Evolutionary conservation across 2,888 invertebrate genomes (phyloP), one percentile per base, ranked within the genome.

Genomic region (Erebia epiphron): DNA sequence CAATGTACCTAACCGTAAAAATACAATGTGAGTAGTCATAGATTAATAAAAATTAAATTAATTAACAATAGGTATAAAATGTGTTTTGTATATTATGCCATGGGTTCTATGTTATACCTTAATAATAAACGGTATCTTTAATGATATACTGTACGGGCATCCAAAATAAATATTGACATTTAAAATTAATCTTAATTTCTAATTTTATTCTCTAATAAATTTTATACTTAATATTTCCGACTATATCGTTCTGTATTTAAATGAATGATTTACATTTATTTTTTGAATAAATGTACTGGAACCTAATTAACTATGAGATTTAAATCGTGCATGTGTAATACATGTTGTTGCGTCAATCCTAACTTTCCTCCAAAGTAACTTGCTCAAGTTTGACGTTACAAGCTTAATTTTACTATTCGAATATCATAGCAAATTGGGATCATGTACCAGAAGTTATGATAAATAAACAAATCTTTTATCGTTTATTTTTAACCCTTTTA

Each of bases 81-180:
- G 21, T 5, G 11, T 46, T 68, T 73, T 71, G 61, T 72, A 71
- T 71, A 76, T 69, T 68, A 73, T 57, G 71, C 72, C 71, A 68
- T 60, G 16, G 70, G 65, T 52, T 50, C 65, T 67, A 67, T 49
- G 49, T 63, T 57, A 68, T 69, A 73, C 62, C 73, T 73, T 67
- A 67, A 71, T 73, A 72, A 63, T 75, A 85, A 89, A 87, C 86
- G 84, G 83, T 89, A 88, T 85, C 81, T 84, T 84, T 82, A 83
- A 81, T 80, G 81, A 80, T 78, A 75, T 69, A 78, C 67, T 69
- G 58, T 77, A 74, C 73, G 71, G 72, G 70, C 76, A 76, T 83
- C 84, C 83, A 80, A 79, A 82, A 81, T 85, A 80, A 84, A 84
- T 85, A 85, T 84, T 83, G 74, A 75, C 56, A 67, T 63, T 71